Base-by-base conservation (phyloP, 2,888 invertebrate genomes). In the Chrysotoxum bicinctum region DNA sequence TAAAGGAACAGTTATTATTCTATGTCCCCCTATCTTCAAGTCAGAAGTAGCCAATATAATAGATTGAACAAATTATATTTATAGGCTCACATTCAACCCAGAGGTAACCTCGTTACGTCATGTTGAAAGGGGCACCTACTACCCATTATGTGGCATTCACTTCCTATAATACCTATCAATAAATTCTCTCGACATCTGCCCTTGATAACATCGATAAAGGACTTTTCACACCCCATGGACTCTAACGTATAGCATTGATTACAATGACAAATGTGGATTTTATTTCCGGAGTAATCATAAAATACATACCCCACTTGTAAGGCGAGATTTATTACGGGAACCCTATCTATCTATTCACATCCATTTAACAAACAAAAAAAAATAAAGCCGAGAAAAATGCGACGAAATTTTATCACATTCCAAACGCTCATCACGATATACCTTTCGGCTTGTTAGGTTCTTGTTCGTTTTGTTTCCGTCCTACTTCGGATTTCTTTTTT, bases 201-300 rank as follows among this genome's bases (percentile, higher is more conserved):
- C 58, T 62, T 62, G 45, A 74, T 77, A 68, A 68, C 60, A 56
- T 52, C 19, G 56, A 72, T 48, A 56, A 37, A 64, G 48, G 58
- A 72, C 30, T 73, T 68, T 78, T 73, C 73, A 73, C 73, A 72
- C 77, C 52, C 52, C 48, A 37, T 62, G 60, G 37, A 58, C 26
- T 37, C 68, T 56, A 66, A 58, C 19, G 32, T 62, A 54, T 50
- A 56, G 62, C 74, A 79, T 79, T 74, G 83, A 84, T 84, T 79
- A 79, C 84, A 80, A 80, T 84, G 84, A 84, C 80, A 84, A 84
- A 84, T 80, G 80, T 80, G 75, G 79, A 84, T 70, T 84, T 84
- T 84, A 80, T 75, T 84, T 84, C 84, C 80, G 75, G 64, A 79
- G 70, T 70, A 76, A 80, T 79, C 75, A 75, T 84, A 79, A 75